phyloP scores from a whole-genome alignment of 2,113 vertebrate species.

The Dasyurus viverrinus region DNA sequence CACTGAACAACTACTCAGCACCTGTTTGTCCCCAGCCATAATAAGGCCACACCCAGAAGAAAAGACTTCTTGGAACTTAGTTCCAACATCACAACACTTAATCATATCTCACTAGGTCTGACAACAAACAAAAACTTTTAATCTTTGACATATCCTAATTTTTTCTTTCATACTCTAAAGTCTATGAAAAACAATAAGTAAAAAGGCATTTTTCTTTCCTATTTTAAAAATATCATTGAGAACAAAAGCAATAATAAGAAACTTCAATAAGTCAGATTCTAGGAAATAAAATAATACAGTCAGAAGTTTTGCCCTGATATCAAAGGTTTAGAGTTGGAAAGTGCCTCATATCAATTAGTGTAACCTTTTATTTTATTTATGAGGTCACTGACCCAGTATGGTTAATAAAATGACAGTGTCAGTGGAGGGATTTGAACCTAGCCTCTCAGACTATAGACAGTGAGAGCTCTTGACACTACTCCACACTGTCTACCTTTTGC shows the following conservation, averaged over 20 bases:
- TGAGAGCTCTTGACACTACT: not conserved
- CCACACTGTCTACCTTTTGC: not conserved
- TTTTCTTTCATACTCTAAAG: constrained; percentile 8
- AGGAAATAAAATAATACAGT: not conserved
- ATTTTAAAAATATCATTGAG: not conserved
- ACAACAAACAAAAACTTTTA: not conserved
- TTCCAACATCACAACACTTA: constrained; percentile 10
- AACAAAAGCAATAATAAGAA: not conserved
- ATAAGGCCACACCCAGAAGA: constrained; percentile 38
- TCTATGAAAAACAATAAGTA: constrained; percentile 14
- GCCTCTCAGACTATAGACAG: constrained; percentile 16
- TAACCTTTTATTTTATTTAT: not conserved
- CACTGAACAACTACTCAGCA: constrained; percentile 34
- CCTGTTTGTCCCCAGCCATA: not conserved
- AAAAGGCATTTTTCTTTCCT: not conserved
- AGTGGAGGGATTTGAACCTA: not conserved
- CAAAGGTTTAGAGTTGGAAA: not conserved
- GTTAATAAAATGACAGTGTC: not conserved
- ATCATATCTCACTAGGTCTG: not conserved
- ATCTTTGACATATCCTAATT: constrained; percentile 22
- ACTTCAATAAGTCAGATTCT: not conserved
- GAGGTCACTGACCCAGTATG: not conserved
- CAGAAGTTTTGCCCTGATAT: not conserved
- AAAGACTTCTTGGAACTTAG: constrained; percentile 37
- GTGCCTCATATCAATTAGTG: not conserved